Evolutionary conservation across 2,797 vertebrate species (phyloP), one percentile per base, ranked within the genome.

Genomic region (Xerus rutilus): DNA sequence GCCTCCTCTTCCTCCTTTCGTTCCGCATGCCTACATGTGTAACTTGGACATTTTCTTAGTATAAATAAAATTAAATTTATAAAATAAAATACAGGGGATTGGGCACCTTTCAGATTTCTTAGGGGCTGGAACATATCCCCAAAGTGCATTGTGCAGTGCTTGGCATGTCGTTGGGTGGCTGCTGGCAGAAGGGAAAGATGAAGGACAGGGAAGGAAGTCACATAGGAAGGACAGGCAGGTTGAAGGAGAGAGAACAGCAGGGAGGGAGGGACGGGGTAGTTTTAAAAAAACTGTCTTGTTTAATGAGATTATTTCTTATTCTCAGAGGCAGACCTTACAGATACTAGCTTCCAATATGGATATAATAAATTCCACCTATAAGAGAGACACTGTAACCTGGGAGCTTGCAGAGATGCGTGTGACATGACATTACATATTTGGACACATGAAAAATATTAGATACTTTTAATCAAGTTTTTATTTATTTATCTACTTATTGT

Each of bases 221-320:
- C 32, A 23, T 3, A 54, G 73, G 30, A 64, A n/a, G 43, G 28
- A 12, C 17, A 47, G 45, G 32, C 7, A 23, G 18, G 25, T 39
- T 12, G 45, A 7, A 21, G 9, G 7, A 17, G 35, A 9, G 5
- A 2, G 39, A 20, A 17, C 0, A 15, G 35, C 30, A 8, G 7
- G n/a, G 21, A 18, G 8, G 8, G 17, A 30, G 17, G 25, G 20
- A 47, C 43, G n/a, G 9, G 13, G 4, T 12, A 39, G 49, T 5
- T 14, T 65, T 54, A 52, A 86, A 76, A 86, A 77, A 57, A 79
- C 25, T 70, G 7, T 21, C 35, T n/a, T 32, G 13, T 76, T 89
- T 84, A 82, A 45, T n/a, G n/a, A 73, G 67, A 54, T 70, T 13
- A 64, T n/a, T 79, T 95, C 69, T 94, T 73, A n/a, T 76, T 92